Evolutionary conservation across 2,797 vertebrate species (phyloP).

Genomic region (Clarias laeviceps): DNA sequence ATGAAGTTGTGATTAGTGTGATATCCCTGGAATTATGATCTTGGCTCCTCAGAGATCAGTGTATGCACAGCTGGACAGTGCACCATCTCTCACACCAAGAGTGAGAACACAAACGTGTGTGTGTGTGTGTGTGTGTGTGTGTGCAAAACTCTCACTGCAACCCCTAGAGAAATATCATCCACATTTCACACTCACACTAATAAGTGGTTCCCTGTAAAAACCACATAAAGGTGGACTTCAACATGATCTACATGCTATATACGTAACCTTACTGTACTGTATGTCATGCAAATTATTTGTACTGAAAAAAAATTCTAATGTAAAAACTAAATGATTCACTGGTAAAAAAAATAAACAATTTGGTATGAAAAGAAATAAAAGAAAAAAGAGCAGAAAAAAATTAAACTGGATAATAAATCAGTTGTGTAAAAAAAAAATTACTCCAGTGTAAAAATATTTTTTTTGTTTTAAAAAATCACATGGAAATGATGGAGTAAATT

Average conservation of each 20-base stretch:
- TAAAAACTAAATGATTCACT: not conserved
- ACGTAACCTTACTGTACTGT: too few relatives aligned
- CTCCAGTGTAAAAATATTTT: not conserved
- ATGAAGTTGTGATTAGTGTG: slow-evolving; percentile 80
- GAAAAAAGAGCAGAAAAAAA: not conserved
- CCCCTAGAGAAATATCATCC: not conserved
- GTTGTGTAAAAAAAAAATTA: not conserved
- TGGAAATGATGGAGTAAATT: too few relatives aligned
- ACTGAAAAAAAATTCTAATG: not conserved
- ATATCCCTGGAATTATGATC: slow-evolving; percentile 76
- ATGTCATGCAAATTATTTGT: not conserved
- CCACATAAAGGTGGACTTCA: not conserved
- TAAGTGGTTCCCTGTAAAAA: too few relatives aligned
- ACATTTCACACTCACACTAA: not conserved
- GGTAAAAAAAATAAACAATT: not conserved
- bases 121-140: too few relatives aligned
- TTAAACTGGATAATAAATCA: not conserved
- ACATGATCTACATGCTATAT: not conserved
- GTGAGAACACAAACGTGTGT: not conserved
- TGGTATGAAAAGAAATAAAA: not conserved
- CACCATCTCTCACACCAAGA: slow-evolving; percentile 52
- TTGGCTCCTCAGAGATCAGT: slow-evolving; percentile 67
- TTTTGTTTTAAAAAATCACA: not conserved
- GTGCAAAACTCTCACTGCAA: not conserved
- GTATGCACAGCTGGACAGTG: slow-evolving; percentile 69